Percentiles rank a stretch among this genome's conserved stretches.
These are phyloP conservation scores for Zoroaster sp. DNA, from an alignment of 53 echinoderm and acorn worm genomes.

Conservation along the genomic window DNA sequence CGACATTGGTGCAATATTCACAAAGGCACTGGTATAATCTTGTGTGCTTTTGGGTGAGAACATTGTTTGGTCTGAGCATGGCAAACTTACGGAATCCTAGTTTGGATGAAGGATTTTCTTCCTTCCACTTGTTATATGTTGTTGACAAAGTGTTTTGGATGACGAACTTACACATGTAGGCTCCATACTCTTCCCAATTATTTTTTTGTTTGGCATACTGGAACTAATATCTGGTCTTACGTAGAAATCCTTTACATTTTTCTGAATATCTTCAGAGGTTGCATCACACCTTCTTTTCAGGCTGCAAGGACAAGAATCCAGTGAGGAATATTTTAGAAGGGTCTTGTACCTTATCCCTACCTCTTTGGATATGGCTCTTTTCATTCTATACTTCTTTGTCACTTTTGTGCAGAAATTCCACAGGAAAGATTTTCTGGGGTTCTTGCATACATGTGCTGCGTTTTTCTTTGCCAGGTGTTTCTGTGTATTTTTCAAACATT, in stretches of 20 bases:
- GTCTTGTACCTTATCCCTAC: not conserved
- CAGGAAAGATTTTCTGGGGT: not conserved
- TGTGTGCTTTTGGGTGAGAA: not conserved
- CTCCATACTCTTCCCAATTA: not conserved
- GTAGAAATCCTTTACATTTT: not conserved
- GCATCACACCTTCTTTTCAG: not conserved
- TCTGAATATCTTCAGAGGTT: not conserved
- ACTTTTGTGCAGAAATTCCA: not conserved
- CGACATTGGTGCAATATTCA: constrained; percentile 44
- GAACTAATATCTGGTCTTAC: not conserved
- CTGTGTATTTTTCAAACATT: not conserved
- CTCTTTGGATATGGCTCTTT: not conserved
- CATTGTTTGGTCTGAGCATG: not conserved
- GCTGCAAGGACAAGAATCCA: not conserved
- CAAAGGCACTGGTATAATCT: not conserved
- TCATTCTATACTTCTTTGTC: not conserved
- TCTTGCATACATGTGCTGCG: no score
- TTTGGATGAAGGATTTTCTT: not conserved
- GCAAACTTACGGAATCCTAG: not conserved
- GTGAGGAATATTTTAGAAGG: not conserved
- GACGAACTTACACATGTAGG: not conserved
- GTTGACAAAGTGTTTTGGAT: not conserved
- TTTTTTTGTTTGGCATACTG: not conserved
- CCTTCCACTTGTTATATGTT: not conserved
- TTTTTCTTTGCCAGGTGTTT: not conserved